phyloP scores from a whole-genome alignment of 2,797 vertebrate genomes.

The Malurus leucopterus region DNA sequence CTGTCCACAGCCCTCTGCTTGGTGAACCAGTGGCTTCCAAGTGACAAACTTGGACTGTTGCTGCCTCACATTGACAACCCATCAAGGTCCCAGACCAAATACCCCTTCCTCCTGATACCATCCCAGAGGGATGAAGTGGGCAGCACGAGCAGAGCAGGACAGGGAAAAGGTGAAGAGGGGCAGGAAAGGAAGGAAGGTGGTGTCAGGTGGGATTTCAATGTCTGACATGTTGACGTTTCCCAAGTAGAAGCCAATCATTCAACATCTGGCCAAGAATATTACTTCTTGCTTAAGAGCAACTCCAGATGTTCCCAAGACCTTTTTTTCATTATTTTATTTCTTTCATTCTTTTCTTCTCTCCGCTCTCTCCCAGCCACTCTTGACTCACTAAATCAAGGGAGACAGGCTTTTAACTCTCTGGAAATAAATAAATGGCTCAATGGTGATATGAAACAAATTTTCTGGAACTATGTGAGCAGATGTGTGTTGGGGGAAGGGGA shows the following conservation, averaged over 20 bases:
- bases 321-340: slow-evolving; percentile 61
- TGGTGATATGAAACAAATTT: slow-evolving; percentile 56
- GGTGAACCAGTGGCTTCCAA: background rate
- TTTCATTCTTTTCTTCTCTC: slow-evolving; percentile 34
- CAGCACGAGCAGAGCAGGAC: background rate
- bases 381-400: slow-evolving; percentile 61
- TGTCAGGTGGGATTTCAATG: background rate
- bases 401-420: slow-evolving; percentile 62
- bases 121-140: background rate
- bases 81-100: background rate
- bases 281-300: slow-evolving; percentile 44
- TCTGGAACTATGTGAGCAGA: slow-evolving; percentile 41
- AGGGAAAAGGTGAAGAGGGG: background rate
- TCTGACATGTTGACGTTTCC: slow-evolving; percentile 42
- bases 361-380: background rate
- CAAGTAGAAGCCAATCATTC: slow-evolving; percentile 40
- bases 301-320: slow-evolving; percentile 62
- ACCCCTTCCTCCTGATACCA: background rate
- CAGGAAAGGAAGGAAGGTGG: background rate
- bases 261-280: slow-evolving; percentile 61
- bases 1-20: background rate
- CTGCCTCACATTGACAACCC: background rate
- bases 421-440: slow-evolving; percentile 36
- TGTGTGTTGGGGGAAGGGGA: slow-evolving; percentile 22
- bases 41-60: rapidly evolving